These are phyloP conservation scores for Sebastes ruberrimus DNA, from an alignment of 2,797 vertebrate genomes.

Conservation along the genomic window DNA sequence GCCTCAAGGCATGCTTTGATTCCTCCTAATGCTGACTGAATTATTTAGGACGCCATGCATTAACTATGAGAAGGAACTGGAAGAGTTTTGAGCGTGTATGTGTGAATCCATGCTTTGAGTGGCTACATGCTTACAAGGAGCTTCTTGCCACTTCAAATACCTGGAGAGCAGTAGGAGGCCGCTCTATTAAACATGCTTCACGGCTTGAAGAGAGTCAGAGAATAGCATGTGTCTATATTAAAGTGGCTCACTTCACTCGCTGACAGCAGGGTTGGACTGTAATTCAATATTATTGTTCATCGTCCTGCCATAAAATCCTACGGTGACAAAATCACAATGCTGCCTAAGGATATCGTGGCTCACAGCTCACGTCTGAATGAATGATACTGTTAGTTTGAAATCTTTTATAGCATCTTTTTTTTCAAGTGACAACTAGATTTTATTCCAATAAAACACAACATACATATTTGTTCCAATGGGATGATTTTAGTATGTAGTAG, in stretches of 20 bases:
- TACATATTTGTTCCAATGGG: neutral
- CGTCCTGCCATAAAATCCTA: too few species aligned
- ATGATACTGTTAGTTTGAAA: neutral
- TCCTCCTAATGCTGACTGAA: constrained; percentile 51
- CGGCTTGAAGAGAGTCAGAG: neutral
- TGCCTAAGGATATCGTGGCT: neutral
- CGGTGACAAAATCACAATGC: neutral
- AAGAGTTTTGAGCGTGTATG: constrained; percentile 10
- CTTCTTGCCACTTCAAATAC: constrained; percentile 40
- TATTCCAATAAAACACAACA: neutral
- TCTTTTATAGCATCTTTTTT: neutral
- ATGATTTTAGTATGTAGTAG: neutral
- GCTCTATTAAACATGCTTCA: constrained; percentile 29
- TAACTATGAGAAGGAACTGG: constrained; percentile 27
- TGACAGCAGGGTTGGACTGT: neutral
- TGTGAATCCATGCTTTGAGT: constrained; percentile 17
- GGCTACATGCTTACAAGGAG: constrained; percentile 3
- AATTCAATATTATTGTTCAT: neutral
- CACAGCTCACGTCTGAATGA: neutral
- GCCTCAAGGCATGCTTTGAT: constrained; percentile 38
- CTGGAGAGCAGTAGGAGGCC: constrained; percentile 8
- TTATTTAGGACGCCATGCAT: constrained; percentile 56
- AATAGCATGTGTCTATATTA: neutral
- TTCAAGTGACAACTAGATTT: too few species aligned
- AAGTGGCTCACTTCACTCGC: neutral